A percentile compares a stretch with the other conserved stretches of the same genome.
phyloP scores from a whole-genome alignment of 2,888 invertebrate genomes.

The Tridacna crocea region DNA sequence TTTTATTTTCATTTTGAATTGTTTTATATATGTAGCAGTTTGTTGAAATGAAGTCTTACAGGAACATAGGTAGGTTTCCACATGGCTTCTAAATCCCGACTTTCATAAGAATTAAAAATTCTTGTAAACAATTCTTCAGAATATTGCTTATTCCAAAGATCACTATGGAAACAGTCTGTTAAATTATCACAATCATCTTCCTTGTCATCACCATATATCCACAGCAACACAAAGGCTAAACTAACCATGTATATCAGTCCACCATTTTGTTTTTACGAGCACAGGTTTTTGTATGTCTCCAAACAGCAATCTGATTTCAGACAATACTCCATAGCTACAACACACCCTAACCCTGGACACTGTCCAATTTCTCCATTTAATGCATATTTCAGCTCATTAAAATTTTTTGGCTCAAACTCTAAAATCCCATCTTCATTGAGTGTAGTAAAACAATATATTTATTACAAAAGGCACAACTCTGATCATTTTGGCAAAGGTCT shows the following conservation, averaged over 20 bases:
- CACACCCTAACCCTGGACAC: not conserved
- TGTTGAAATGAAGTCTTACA: conserved; percentile 36
- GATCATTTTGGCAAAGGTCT: conserved; percentile 13
- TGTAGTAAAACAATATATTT: not conserved
- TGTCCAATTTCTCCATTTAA: conserved; percentile 6
- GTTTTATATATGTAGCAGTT: too few relatives aligned
- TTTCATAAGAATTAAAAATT: conserved; percentile 1
- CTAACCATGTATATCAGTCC: conserved; percentile 37
- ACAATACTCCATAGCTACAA: conserved; percentile 21
- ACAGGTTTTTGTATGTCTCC: too few relatives aligned
- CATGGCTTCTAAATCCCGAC: conserved; percentile 35
- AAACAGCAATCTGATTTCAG: too few relatives aligned
- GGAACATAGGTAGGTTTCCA: conserved; percentile 57
- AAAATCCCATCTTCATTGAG: not conserved
- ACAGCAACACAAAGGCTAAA: conserved; percentile 34
- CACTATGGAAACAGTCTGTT: conserved; percentile 24
- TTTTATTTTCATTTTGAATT: too few relatives aligned
- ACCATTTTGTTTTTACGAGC: not conserved
- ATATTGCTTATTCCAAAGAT: conserved; percentile 8
- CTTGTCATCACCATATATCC: conserved; percentile 33
- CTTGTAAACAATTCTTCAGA: conserved; percentile 12
- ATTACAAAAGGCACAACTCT: not conserved
- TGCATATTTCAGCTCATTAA: conserved; percentile 24
- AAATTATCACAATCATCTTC: conserved; percentile 46
- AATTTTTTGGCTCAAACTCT: conserved; percentile 1